These are phyloP conservation scores for Pseudomyrmex pallidus DNA, from an alignment of 1,140 invertebrate genomes.

Conservation along the genomic window DNA sequence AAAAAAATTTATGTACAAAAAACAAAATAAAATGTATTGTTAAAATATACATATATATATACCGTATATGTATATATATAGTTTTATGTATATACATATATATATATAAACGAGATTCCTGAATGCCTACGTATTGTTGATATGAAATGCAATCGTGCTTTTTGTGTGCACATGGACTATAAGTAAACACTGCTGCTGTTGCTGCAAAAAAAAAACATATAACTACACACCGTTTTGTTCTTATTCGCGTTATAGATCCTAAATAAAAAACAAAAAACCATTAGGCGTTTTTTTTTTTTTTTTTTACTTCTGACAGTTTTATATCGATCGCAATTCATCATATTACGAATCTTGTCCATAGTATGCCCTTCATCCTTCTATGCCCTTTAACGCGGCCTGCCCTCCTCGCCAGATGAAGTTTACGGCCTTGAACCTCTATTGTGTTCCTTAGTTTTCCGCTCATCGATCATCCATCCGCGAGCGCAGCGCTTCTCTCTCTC, in stretches of 20 bases:
- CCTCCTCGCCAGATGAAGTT: conserved; percentile 11
- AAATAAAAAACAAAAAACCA: conserved; percentile 36
- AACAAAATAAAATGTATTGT: too few species aligned
- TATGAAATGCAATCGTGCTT: neutral
- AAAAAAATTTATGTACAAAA: neutral
- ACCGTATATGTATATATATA: neutral
- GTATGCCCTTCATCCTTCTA: conserved; percentile 9
- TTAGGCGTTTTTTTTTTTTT: neutral
- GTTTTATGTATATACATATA: neutral
- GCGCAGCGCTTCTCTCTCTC: conserved; percentile 8
- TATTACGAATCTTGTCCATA: conserved; percentile 38
- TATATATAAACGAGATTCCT: neutral
- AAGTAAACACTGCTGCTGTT: conserved; percentile 5
- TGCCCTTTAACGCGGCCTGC: conserved; percentile 31
- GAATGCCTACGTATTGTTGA: neutral
- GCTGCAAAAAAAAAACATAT: neutral
- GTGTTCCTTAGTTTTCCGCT: conserved; percentile 53
- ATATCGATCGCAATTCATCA: conserved; percentile 54
- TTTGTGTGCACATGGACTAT: neutral
- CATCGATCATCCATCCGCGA: conserved; percentile 62
- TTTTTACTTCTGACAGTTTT: conserved; percentile 4
- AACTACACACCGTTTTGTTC: neutral
- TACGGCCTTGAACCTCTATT: conserved; percentile 60
- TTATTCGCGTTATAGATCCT: neutral
- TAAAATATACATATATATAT: neutral